Percentiles rank a stretch among this genome's conserved stretches.
Evolutionary conservation across 2,113 vertebrate genomes (phyloP).

Genomic region (Elaphurus davidianus): DNA sequence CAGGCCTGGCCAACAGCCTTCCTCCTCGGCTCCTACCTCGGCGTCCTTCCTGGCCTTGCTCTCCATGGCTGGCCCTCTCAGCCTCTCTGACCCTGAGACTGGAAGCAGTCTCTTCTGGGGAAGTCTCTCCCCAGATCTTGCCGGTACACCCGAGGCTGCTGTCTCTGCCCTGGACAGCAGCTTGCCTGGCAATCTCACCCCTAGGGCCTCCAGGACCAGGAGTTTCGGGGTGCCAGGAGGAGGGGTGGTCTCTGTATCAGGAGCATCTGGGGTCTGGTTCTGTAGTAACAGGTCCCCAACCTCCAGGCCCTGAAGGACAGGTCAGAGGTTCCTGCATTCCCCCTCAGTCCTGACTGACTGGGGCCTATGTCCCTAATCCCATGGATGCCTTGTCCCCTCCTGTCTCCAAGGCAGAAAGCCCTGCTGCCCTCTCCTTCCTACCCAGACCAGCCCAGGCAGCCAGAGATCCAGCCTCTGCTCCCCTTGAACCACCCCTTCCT

Average conservation of each 20-base stretch:
- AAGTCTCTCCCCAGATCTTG: background rate
- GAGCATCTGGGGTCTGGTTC: background rate
- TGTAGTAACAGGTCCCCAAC: background rate
- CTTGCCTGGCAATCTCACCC: background rate
- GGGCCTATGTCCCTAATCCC: background rate
- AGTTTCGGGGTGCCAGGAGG: background rate
- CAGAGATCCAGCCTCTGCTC: background rate
- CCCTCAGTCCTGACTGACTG: background rate
- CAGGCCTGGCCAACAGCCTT: background rate
- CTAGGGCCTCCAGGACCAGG: background rate
- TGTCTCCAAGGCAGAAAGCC: background rate
- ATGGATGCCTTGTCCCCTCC: background rate
- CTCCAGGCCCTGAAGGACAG: background rate
- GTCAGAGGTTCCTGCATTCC: background rate
- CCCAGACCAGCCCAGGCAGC: background rate
- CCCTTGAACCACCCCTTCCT: background rate
- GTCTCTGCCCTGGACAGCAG: background rate
- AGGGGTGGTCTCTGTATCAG: background rate
- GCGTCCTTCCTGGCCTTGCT: background rate
- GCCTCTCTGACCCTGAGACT: background rate
- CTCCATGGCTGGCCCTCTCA: background rate
- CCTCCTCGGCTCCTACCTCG: background rate
- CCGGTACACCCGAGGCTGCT: background rate
- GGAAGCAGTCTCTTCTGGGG: background rate
- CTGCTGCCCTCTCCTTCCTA: background rate